Conservation (phyloP, 1,140 invertebrate species). For the Chymomyza costata region DNA sequence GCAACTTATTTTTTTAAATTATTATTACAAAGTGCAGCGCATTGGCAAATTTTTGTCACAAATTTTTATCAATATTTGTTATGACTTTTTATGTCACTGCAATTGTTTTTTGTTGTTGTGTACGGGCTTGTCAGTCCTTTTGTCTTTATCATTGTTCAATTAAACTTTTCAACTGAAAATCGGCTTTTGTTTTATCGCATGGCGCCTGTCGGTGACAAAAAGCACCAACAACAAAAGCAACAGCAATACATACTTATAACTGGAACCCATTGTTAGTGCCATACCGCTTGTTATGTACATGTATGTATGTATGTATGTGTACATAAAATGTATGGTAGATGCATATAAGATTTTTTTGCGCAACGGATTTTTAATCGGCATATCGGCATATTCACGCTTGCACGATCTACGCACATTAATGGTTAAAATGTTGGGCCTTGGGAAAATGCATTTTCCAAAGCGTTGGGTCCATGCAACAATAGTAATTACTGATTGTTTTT, state of each 20-base stretch:
- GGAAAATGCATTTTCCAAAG: constrained; percentile 45
- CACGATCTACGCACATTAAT: constrained; percentile 69
- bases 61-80: constrained; percentile 43
- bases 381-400: constrained; percentile 69
- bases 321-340: no score
- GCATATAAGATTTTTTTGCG: constrained; percentile 41
- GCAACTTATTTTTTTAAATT: no score
- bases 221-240: constrained; percentile 28
- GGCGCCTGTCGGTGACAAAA: constrained; percentile 56
- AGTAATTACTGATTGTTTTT: constrained; percentile 50
- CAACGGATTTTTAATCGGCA: constrained; percentile 67
- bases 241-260: background rate
- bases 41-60: no score
- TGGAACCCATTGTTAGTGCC: constrained; percentile 41
- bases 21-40: no score
- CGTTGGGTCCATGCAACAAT: constrained; percentile 46
- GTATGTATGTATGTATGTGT: constrained; percentile 6
- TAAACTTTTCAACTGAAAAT: constrained; percentile 72
- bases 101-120: constrained; percentile 12
- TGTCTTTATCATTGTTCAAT: constrained; percentile 72
- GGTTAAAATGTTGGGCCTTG: background rate
- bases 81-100: constrained; percentile 31
- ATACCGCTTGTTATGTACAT: constrained; percentile 5
- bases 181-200: constrained; percentile 68
- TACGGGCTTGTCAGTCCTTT: constrained; percentile 13